These are phyloP conservation scores for Penaeus indicus DNA, from an alignment of 1,140 invertebrate genomes.

Conservation along the genomic window DNA sequence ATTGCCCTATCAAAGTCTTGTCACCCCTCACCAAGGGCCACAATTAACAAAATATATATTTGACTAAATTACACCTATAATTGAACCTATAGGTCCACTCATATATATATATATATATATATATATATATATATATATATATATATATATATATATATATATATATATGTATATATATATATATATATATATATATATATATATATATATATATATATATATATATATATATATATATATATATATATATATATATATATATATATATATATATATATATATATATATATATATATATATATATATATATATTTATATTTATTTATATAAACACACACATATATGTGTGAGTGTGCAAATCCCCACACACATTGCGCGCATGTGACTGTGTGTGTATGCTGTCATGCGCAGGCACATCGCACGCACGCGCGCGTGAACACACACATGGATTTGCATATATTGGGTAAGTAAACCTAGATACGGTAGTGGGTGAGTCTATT, in stretches of 20 bases:
- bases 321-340: not conserved
- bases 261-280: conserved; percentile 32
- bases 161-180: conserved; percentile 19
- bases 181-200: conserved; percentile 38
- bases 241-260: conserved; percentile 16
- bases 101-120: conserved; percentile 35
- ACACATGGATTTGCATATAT: too few species aligned
- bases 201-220: conserved; percentile 19
- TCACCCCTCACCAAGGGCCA: too few species aligned
- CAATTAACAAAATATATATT: not conserved
- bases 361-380: not conserved
- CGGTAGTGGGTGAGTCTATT: too few species aligned
- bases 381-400: too few species aligned
- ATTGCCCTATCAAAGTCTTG: too few species aligned
- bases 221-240: conserved; percentile 23
- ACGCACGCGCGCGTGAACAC: too few species aligned
- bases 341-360: not conserved
- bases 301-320: conserved; percentile 2
- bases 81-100: not conserved
- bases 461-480: too few species aligned
- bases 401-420: too few species aligned
- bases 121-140: conserved; percentile 24
- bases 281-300: conserved; percentile 36
- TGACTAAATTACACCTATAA: not conserved
- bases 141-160: conserved; percentile 16